Percentiles rank a stretch among this genome's conserved stretches.
Conservation (phyloP, 2,888 invertebrate genomes). For the Brachypalpus laphriformis region DNA sequence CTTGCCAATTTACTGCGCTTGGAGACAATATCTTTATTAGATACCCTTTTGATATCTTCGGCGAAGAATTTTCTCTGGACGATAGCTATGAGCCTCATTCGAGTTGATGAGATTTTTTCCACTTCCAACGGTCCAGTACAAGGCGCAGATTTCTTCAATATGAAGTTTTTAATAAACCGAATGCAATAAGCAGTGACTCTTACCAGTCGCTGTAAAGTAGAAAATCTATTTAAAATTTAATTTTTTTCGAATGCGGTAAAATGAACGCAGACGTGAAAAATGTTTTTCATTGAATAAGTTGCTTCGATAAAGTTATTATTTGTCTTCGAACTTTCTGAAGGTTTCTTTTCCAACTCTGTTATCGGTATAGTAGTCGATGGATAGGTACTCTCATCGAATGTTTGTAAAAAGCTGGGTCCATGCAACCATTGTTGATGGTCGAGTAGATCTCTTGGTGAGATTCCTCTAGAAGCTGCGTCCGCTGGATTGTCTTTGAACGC, state of each 20-base stretch:
- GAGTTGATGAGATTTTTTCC: not conserved
- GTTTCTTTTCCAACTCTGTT: conserved; percentile 4
- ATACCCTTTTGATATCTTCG: not conserved
- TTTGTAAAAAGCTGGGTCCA: not conserved
- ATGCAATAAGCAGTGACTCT: not conserved
- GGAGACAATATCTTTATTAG: not conserved
- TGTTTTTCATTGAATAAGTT: not conserved
- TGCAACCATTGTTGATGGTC: not conserved
- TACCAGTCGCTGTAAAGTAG: not conserved
- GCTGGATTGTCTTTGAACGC: not conserved
- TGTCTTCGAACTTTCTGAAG: not conserved
- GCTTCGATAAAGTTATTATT: not conserved
- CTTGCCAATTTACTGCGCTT: conserved; percentile 1
- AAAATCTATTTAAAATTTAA: not conserved
- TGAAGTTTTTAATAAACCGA: not conserved
- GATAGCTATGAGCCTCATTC: not conserved
- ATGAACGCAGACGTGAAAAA: conserved; percentile 20
- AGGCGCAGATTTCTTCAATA: not conserved
- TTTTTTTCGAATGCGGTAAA: not conserved
- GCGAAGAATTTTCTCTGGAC: not conserved
- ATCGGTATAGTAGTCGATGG: not conserved
- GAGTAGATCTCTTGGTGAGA: not conserved
- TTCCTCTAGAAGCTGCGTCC: conserved; percentile 9
- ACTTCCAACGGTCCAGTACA: conserved; percentile 3
- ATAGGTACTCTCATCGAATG: not conserved